Base-by-base conservation (phyloP, 2,888 invertebrate genomes). In the Spilarctia lutea region DNA sequence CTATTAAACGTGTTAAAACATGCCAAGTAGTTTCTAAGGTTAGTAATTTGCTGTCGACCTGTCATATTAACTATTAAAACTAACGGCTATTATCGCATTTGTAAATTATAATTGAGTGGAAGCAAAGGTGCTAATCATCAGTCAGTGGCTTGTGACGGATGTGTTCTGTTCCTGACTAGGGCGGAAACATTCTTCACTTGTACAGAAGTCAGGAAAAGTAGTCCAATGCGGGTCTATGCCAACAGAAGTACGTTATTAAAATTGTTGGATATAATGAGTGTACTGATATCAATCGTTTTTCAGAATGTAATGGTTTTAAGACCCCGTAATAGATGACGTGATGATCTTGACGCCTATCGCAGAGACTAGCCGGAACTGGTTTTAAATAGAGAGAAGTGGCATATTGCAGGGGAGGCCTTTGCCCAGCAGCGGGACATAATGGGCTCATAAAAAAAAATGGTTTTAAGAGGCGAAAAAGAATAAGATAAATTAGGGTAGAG, bases 121-220 rank as follows among this genome's bases (percentile, higher is more conserved):
- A 71, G 39, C 45, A 65, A 39, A 74, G 68, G 73, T 35, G 75
- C 48, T 11, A 45, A 63, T 30, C 71, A 73, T 82, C 75, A 76
- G 65, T 84, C 82, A 83, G 16, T 66, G 65, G 48, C 63, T 69
- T 67, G 72, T 81, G 72, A 83, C 81, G 81, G 74, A 73, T 82
- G 72, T 52, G 7, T 24, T 69, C 52, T 52, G 13, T 24, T 69
- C 52, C 33, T 69, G 52, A n/a, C 35, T 56, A 24, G 16, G 48
- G 8, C 52, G 68, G 52, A 69, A 69, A 60, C 30, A 60, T 60
- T 60, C 27, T 4, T 60, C 30, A 39, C 18, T 70, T 70, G 27
- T 18, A 56, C 30, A 60, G 35, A 27, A 70, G 27, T 45, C 30
- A 56, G 69, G 8, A n/a, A 56, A 60, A 35, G 68, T 30, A 30